These are phyloP conservation scores for Sapayoa aenigma DNA, from an alignment of 2,113 vertebrate species.

Conservation along the genomic window DNA sequence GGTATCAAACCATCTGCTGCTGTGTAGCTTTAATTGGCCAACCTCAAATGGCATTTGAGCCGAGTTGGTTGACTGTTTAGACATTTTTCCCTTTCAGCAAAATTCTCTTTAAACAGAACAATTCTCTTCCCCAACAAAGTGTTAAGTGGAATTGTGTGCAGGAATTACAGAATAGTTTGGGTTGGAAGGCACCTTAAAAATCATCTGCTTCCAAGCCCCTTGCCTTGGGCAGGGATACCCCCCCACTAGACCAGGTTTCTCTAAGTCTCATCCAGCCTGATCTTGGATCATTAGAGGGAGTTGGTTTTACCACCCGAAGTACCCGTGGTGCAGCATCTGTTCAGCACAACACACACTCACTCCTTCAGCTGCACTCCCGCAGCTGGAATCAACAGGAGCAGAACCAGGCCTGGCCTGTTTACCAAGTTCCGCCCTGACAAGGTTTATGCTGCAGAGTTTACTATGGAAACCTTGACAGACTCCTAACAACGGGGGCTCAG, in stretches of 20 bases:
- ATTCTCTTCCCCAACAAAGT: not conserved
- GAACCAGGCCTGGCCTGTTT: not conserved
- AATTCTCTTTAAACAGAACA: not conserved
- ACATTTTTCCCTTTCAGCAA: not conserved
- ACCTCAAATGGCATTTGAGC: not conserved
- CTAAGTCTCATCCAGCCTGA: not conserved
- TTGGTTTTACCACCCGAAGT: not conserved
- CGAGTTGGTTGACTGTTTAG: not conserved
- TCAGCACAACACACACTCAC: not conserved
- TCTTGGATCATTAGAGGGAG: not conserved
- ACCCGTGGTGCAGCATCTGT: not conserved
- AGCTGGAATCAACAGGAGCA: fast-evolving
- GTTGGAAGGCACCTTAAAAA: not conserved
- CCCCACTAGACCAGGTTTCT: not conserved
- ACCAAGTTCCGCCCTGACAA: not conserved
- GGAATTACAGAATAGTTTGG: not conserved
- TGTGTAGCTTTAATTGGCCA: not conserved
- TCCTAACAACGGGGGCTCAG: not conserved
- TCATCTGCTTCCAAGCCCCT: not conserved
- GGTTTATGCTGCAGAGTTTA: not conserved
- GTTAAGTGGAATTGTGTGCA: not conserved
- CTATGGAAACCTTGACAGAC: not conserved
- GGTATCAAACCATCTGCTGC: not conserved
- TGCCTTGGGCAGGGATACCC: not conserved
- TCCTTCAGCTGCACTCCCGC: fast-evolving